Evolutionary conservation across 2,888 invertebrate genomes (phyloP), one percentile per base, ranked within the genome.

Genomic region (Chromoteleia sp.): DNA sequence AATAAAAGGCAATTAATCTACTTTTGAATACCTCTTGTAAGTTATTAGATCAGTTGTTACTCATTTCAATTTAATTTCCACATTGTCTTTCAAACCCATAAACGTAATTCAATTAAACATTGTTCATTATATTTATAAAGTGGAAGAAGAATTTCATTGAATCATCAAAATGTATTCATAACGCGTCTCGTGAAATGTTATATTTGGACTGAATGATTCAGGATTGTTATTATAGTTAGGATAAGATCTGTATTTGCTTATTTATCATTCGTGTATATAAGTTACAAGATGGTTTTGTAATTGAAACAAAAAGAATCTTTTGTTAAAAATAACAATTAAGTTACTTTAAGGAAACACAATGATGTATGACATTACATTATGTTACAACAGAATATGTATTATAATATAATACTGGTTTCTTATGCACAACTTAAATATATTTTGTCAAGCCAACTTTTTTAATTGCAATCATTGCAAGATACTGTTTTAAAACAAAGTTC

Each of bases 91-190:
- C 7, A 43, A 25, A 43, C 0, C 8, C 12, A 12, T 45, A 56
- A 58, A 56, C 36, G 19, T 48, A 29, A 17, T 58, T 43, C n/a
- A 56, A 70, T 43, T 68, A 6, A 33, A 52, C 15, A 48, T 41
- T 29, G 56, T 45, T 58, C 25, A 39, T 56, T 48, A 21, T 58
- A 52, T 59, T 45, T 61, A 52, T 52, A 48, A 52, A 25, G 30
- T 43, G 0, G n/a, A 30, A 43, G 19, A 58, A 58, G 75, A 75
- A 75, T 76, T 67, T 67, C 43, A 67, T 76, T 76, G 75, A 76
- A 76, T 76, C 75, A 76, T 76, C 75, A 68, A 67, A 75, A 68
- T 43, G 58, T 52, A 52, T 76, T 59, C 75, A 59, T 33, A 67
- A 67, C 58, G 17, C 43, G 33, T 59, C 65, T 76, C 59, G 33